Base-by-base conservation (phyloP, 1,140 invertebrate genomes). In the Bombus ignitus region DNA sequence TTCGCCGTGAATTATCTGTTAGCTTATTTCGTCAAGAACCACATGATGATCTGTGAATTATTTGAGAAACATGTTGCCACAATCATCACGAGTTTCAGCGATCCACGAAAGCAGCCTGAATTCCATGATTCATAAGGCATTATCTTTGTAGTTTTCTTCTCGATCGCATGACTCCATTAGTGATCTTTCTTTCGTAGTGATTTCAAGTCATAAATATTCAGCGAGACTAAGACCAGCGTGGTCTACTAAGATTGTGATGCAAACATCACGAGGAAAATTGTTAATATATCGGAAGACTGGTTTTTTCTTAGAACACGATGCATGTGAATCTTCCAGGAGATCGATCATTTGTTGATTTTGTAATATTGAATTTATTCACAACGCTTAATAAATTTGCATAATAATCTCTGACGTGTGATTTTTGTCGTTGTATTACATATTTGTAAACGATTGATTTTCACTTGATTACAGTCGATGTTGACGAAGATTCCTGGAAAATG, bases 131-230 rank as follows among this genome's bases (percentile, higher is more conserved):
- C 87, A 70, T 12, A 47, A 18, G 53, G 74, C 79, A 68, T 83
- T 44, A 71, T n/a, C 10, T 62, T n/a, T 62, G 44, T 18, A 73
- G 83, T 72, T 88, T 79, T 81, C 53, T 73, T 68, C 53, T 28
- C 39, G 78, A 73, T 85, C 85, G 70, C 83, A 66, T 72, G 53
- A 71, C 66, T 28, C 35, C 28, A 62, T 62, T 68, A 76, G 88
- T 39, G 83, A 89, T n/a, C 25, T 44, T 0, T 32, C 75, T 39
- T 37, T 65, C 25, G 28, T 32, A 35, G 53, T 37, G 65, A 79
- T 83, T 86, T 82, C 81, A 47, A 71, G 75, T 89, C 66, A 83
- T 88, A 32, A 86, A 81, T 81, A 79, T 77, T 62, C 77, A 86
- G 70, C 12, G 81, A 65, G 37, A 74, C 53, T 13, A 13, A 25